These are phyloP conservation scores for Penaeus monodon DNA, from an alignment of 2,888 invertebrate genomes.

Conservation along the genomic window DNA sequence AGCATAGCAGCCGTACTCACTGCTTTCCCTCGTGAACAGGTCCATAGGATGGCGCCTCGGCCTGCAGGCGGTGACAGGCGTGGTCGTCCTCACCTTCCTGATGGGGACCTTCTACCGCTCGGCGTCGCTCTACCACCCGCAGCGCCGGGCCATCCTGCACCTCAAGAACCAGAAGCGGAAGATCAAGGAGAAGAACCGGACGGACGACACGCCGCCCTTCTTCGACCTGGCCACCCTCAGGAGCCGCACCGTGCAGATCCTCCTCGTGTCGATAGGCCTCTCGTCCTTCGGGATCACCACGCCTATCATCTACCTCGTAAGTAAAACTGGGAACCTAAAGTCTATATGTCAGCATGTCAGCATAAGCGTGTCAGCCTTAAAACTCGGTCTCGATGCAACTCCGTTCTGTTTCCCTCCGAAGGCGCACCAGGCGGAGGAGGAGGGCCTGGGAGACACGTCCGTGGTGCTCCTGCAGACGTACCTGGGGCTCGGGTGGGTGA, in stretches of 20 bases:
- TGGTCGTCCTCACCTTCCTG: constrained; percentile 85
- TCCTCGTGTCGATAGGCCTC: constrained; percentile 84
- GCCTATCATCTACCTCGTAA: constrained; percentile 83
- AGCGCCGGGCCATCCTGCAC: constrained; percentile 86
- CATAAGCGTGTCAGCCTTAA: background rate
- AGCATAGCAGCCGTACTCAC: background rate
- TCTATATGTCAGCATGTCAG: background rate
- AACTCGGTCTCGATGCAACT: background rate
- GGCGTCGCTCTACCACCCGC: constrained; percentile 89
- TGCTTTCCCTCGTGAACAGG: constrained; percentile 70
- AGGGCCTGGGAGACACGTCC: constrained; percentile 77
- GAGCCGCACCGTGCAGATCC: constrained; percentile 86
- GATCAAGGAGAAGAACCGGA: constrained; percentile 68
- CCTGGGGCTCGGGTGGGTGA: constrained; percentile 85
- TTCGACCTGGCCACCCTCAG: constrained; percentile 87
- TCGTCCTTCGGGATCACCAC: constrained; percentile 87
- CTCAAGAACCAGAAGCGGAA: constrained; percentile 84
- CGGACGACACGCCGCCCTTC: constrained; percentile 85
- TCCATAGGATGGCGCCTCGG: constrained; percentile 86
- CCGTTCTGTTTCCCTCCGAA: constrained; percentile 15
- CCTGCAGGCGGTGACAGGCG: constrained; percentile 87
- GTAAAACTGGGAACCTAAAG: background rate
- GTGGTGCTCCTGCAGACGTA: constrained; percentile 80
- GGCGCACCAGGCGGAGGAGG: constrained; percentile 76
- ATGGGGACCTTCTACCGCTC: constrained; percentile 89